Evolutionary conservation across 2,797 vertebrate genomes (phyloP), one percentile per base, ranked within the genome.

Genomic region (Vespertilio murinus): DNA sequence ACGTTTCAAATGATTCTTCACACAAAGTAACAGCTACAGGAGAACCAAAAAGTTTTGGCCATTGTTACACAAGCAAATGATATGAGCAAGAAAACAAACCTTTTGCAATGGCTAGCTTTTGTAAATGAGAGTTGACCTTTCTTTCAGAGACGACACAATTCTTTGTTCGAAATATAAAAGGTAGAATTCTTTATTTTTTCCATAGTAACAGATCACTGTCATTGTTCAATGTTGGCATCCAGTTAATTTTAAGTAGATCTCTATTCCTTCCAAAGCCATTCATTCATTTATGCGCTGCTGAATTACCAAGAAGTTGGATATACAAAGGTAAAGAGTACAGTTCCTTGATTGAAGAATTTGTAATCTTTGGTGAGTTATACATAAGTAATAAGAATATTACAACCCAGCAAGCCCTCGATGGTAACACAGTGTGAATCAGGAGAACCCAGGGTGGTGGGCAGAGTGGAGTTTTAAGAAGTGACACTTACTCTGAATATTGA

Each of bases 1-100:
- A 78, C 54, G n/a, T 56, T 96, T 97, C 94, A 83, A 97, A 97
- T 83, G 8, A n/a, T 65, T 81, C 94, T 96, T 96, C 88, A 96
- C 96, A 97, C 77, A 94, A 94, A 97, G 93, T 93, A 93, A 95
- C 61, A 94, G 56, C 47, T 71, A 88, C 13, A 30, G 64, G 33
- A 40, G 89, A 92, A 96, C 78, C 93, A 94, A 96, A 88, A 85
- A 93, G 16, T 38, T 88, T 91, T 94, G 59, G 90, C 6, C n/a
- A 35, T 84, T 96, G 95, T 90, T 83, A 78, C 22, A 77, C 6
- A 35, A 85, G 22, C 7, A 84, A 96, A 95, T 90, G 93, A 95
- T 83, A 73, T 11, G 14, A 97, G 12, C 33, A 94, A 78, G 71
- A 93, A 96, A 96, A 88, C 93, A 64, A 35, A 87, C 47, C 23